A percentile compares a stretch with the other conserved stretches of the same genome.
These are phyloP conservation scores for Exephanes ischioxanthus DNA, from an alignment of 2,888 invertebrate species.

Conservation along the genomic window DNA sequence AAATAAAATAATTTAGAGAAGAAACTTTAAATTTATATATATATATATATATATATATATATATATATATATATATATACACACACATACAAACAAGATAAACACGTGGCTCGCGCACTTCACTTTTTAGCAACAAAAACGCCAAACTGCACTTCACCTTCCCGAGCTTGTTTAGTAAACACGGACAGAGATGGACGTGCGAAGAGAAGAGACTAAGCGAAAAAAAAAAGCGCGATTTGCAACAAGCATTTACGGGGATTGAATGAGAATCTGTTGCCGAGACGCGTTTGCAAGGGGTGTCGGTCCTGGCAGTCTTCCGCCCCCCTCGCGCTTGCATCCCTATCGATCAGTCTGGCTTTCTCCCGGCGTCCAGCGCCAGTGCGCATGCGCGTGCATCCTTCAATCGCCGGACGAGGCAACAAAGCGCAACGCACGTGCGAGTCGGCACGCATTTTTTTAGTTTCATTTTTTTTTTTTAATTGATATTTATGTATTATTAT, in stretches of 20 bases:
- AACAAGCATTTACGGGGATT: background rate
- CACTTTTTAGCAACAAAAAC: background rate
- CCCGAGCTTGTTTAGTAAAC: background rate
- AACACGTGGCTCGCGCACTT: slow-evolving; percentile 47
- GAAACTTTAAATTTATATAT: background rate
- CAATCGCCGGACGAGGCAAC: slow-evolving; percentile 21
- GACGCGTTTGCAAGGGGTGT: slow-evolving; percentile 36
- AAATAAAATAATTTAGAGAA: background rate
- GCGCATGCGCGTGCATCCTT: slow-evolving; percentile 60
- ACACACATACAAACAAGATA: background rate
- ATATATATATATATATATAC: background rate
- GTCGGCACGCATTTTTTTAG: background rate
- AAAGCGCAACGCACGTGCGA: slow-evolving; percentile 58
- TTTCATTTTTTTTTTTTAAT: background rate
- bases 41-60: background rate
- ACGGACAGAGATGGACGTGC: background rate
- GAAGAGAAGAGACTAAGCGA: background rate
- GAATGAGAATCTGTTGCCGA: slow-evolving; percentile 24
- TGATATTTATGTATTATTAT: background rate
- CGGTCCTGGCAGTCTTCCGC: slow-evolving; percentile 34
- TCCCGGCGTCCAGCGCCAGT: slow-evolving; percentile 43
- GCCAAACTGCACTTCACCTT: background rate
- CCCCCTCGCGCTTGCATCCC: slow-evolving; percentile 52
- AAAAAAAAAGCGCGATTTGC: background rate
- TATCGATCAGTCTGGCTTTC: slow-evolving; percentile 66